These are phyloP conservation scores for Meganola albula DNA, from an alignment of 2,888 invertebrate genomes.

Conservation along the genomic window DNA sequence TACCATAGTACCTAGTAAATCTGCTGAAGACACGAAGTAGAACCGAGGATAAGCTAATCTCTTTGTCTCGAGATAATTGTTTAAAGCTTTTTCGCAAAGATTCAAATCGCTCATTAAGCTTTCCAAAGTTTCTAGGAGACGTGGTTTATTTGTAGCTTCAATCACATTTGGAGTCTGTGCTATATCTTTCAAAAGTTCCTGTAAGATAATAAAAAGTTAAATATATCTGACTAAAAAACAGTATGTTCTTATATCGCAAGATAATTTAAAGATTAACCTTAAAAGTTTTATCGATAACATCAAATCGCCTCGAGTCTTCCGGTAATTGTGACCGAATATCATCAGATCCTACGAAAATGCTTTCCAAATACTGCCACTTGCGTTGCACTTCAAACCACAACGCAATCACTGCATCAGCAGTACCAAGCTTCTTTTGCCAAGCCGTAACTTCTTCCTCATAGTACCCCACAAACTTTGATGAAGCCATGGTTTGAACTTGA, in stretches of 20 bases:
- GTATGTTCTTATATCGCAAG: background rate
- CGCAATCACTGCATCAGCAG: slow-evolving; percentile 90
- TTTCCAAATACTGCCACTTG: slow-evolving; percentile 96
- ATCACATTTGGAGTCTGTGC: slow-evolving; percentile 88
- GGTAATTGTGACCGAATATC: slow-evolving; percentile 95
- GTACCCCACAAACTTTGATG: slow-evolving; percentile 93
- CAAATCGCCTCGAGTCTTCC: slow-evolving; percentile 93
- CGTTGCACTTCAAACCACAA: slow-evolving; percentile 94
- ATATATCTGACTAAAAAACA: background rate
- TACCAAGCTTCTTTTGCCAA: slow-evolving; percentile 93
- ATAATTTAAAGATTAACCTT: too few species aligned
- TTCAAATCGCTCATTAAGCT: slow-evolving; percentile 82
- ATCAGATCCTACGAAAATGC: slow-evolving; percentile 96
- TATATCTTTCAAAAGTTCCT: slow-evolving; percentile 85
- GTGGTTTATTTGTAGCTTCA: slow-evolving; percentile 87
- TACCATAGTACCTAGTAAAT: slow-evolving; percentile 92
- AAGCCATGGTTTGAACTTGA: slow-evolving; percentile 95
- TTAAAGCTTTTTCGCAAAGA: slow-evolving; percentile 95
- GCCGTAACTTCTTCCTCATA: slow-evolving; percentile 90
- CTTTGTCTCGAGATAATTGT: slow-evolving; percentile 96
- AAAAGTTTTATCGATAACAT: slow-evolving; percentile 89
- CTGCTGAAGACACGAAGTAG: slow-evolving; percentile 96
- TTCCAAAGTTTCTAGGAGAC: slow-evolving; percentile 87
- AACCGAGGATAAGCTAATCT: slow-evolving; percentile 95
- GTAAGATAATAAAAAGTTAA: slow-evolving; percentile 16